These are phyloP conservation scores for Tridacna crocea DNA, from an alignment of 2,888 invertebrate genomes.

Conservation along the genomic window DNA sequence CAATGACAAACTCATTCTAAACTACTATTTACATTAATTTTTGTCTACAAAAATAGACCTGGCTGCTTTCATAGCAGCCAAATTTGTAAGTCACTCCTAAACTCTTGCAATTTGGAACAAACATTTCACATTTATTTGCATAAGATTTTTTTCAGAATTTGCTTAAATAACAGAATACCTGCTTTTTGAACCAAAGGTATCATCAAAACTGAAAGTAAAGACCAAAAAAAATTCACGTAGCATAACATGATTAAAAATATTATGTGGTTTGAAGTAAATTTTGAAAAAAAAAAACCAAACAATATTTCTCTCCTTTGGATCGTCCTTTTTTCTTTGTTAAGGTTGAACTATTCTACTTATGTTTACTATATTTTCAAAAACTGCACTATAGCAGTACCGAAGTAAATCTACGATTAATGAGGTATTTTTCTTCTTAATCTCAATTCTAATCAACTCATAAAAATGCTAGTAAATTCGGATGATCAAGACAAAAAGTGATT, in stretches of 20 bases:
- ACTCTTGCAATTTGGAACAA: not conserved
- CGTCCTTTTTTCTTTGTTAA: no score
- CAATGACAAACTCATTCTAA: not conserved
- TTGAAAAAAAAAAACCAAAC: no score
- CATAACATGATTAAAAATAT: no score
- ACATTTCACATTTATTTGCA: not conserved
- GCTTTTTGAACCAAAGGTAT: no score
- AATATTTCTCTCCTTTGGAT: no score
- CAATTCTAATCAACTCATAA: constrained; percentile 8
- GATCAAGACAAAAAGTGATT: constrained; percentile 14
- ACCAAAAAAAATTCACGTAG: no score
- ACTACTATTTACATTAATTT: constrained; percentile 40
- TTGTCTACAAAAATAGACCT: constrained; percentile 59
- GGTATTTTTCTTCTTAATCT: constrained; percentile 19
- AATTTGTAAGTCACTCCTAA: constrained; percentile 20
- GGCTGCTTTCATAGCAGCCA: constrained; percentile 18
- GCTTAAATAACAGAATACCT: not conserved
- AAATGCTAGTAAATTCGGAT: constrained; percentile 9
- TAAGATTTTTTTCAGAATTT: not conserved
- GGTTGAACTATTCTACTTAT: no score
- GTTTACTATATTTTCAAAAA: not conserved
- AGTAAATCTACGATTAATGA: constrained; percentile 19
- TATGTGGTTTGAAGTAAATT: no score
- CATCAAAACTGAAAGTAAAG: no score
- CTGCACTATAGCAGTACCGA: not conserved